Evolutionary conservation across 2,888 invertebrate genomes (phyloP).

Genomic region (Acrobasis repandana): DNA sequence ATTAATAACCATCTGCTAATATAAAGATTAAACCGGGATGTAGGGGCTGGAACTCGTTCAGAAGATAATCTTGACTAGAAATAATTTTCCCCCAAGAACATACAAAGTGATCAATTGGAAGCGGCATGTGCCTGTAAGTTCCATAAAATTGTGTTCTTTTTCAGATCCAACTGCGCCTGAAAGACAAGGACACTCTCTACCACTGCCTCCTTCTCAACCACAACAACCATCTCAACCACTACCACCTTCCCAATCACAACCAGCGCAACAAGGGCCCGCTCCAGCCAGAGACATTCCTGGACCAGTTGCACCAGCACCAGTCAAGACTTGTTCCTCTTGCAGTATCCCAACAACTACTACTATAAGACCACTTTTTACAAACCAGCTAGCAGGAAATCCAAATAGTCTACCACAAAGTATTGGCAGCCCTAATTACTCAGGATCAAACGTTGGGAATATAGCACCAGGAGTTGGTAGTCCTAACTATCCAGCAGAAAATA

Average conservation of each 20-base stretch:
- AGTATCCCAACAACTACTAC: constrained; percentile 81
- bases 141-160: background rate
- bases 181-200: constrained; percentile 62
- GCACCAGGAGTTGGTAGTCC: background rate
- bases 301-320: constrained; percentile 61
- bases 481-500: constrained; percentile 4
- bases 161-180: constrained; percentile 50
- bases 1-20: too few species aligned
- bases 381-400: constrained; percentile 29
- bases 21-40: too few species aligned
- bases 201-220: constrained; percentile 43
- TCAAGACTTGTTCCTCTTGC: constrained; percentile 83
- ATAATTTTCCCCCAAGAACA: too few species aligned
- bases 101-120: too few species aligned
- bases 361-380: constrained; percentile 45
- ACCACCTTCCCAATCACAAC: constrained; percentile 41
- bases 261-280: constrained; percentile 33
- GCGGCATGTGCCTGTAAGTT: background rate
- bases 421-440: constrained; percentile 1
- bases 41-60: too few species aligned
- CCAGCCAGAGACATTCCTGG: constrained; percentile 42
- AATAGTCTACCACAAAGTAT: constrained; percentile 24
- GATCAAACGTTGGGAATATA: background rate
- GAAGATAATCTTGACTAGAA: too few species aligned
- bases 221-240: constrained; percentile 51